phyloP scores from a whole-genome alignment of 2,113 vertebrate genomes.

The Leptobrachium ailaonicum region DNA sequence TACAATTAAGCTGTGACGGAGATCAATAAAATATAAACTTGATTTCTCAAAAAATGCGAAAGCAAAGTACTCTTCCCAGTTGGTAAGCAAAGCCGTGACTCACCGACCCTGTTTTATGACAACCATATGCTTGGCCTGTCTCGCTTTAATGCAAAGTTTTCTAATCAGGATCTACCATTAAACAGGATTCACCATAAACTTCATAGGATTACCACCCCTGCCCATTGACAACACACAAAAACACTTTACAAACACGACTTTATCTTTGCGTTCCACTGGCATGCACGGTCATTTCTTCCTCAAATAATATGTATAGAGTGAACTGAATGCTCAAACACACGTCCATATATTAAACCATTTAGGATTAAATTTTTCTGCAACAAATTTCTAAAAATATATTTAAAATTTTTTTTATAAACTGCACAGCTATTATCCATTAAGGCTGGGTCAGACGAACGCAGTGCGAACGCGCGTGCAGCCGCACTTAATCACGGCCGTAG shows the following conservation, averaged over 20 bases:
- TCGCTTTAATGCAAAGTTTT: conserved; percentile 33
- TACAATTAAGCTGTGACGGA: conserved; percentile 30
- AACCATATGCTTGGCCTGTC: conserved; percentile 46
- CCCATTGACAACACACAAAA: conserved; percentile 36
- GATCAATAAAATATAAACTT: conserved; percentile 18
- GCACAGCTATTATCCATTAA: no score
- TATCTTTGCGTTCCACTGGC: not conserved
- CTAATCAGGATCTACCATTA: conserved; percentile 49
- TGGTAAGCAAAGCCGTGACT: conserved; percentile 43
- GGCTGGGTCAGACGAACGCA: no score
- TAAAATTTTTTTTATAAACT: no score
- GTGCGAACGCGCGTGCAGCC: no score
- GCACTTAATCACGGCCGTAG: no score
- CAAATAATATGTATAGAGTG: no score
- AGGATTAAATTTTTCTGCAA: no score
- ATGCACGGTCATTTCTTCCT: no score
- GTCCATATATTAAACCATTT: no score
- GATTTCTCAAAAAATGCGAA: conserved; percentile 7
- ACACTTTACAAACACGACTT: conserved; percentile 1
- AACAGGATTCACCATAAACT: conserved; percentile 48
- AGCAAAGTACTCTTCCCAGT: conserved; percentile 42
- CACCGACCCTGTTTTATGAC: conserved; percentile 32
- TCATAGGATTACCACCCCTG: conserved; percentile 40
- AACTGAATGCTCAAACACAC: no score
- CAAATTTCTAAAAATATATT: no score